Conservation (phyloP, 1,140 invertebrate species). For the Neodiprion virginianus region DNA sequence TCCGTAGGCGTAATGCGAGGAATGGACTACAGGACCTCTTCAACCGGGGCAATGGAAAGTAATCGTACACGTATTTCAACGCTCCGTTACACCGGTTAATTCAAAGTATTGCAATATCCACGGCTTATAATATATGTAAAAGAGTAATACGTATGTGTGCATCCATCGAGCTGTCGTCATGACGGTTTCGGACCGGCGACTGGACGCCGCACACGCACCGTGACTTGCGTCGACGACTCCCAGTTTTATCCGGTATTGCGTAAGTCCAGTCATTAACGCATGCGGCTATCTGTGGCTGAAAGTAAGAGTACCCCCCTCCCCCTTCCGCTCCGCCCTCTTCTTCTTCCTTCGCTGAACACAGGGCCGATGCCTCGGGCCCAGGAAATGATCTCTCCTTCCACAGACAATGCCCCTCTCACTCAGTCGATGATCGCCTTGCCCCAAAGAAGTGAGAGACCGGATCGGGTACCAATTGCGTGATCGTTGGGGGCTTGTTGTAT, state of each 20-base stretch:
- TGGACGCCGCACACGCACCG: not conserved
- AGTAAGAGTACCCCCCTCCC: conserved; percentile 39
- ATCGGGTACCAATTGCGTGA: too few species aligned
- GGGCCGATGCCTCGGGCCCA: not conserved
- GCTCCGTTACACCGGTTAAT: not conserved
- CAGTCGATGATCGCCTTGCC: too few species aligned
- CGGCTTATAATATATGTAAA: too few species aligned
- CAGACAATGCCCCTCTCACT: not conserved
- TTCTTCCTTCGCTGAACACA: not conserved
- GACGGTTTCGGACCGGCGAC: too few species aligned
- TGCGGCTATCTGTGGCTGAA: conserved; percentile 39
- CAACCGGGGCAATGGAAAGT: too few species aligned
- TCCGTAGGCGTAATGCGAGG: too few species aligned
- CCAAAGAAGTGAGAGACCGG: too few species aligned
- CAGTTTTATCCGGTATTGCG: conserved; percentile 24
- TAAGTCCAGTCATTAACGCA: conserved; percentile 38
- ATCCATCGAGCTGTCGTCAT: too few species aligned
- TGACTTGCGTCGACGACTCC: conserved; percentile 32
- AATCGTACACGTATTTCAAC: not conserved
- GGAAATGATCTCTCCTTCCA: conserved; percentile 11
- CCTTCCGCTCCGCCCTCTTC: not conserved
- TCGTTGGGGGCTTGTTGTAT: not conserved
- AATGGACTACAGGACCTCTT: too few species aligned
- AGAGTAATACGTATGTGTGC: too few species aligned
- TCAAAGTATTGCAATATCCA: too few species aligned